Evolutionary conservation across 1,140 invertebrate genomes (phyloP), one percentile per base, ranked within the genome.

Genomic region (Acyrthosiphon pisum): DNA sequence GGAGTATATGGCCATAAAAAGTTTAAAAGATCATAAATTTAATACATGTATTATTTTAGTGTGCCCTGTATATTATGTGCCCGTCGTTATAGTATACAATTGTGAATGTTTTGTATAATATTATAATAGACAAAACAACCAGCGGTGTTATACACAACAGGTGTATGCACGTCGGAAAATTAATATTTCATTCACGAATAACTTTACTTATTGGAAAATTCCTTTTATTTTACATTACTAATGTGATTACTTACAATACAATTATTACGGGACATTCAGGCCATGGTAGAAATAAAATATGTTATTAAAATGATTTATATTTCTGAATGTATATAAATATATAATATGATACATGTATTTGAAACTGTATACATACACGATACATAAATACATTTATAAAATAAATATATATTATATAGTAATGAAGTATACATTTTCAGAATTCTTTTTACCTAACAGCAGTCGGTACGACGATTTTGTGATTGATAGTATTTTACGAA

Each of bases 391-490:
- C 7, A 35, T 35, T 18, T 20, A 35, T 20, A 41, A n/a, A n/a
- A n/a, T n/a, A n/a, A n/a, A 76, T n/a, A 22, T 11, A 18, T 37
- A 81, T 22, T 37, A 23, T 83, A 83, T 83, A 88, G 30, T 48
- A 11, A n/a, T 88, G 60, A 76, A 76, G 14, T 50, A 86, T 35
- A n/a, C 30, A 35, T 90, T 56, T 56, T 37, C 7, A 50, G 23
- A 46, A 90, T 56, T 90, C n/a, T 23, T 56, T 56, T 90, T 53
- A 56, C 37, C 50, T 9, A n/a, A 41, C 50, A 37, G 88, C 37
- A 90, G 35, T 23, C 46, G 35, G 48, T 90, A 90, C 35, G 53
- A 44, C 23, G 35, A 90, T 90, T 90, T 90, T 56, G 88, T 90
- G 50, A 90, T 56, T 90, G 35, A 90, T 90, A 90, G 41, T 41